phyloP scores from a whole-genome alignment of 2,888 invertebrate species.

The Lissocephala sabroskyi region DNA sequence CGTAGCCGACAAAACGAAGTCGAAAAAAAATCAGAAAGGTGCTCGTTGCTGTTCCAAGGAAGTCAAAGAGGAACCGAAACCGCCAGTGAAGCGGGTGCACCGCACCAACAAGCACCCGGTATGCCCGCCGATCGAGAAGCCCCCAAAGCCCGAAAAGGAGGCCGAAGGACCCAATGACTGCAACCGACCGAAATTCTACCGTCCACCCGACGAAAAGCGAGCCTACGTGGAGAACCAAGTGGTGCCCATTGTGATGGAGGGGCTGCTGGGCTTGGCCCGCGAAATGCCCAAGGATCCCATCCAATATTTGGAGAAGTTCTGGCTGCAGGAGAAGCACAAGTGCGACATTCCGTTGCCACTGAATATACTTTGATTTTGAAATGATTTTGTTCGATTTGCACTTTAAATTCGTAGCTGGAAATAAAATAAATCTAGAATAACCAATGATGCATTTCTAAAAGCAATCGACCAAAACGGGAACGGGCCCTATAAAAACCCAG shows the following conservation, averaged over 20 bases:
- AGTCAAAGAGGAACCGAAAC: neutral
- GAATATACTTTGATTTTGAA: constrained; percentile 44
- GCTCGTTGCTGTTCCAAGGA: constrained; percentile 16
- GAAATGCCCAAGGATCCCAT: constrained; percentile 42
- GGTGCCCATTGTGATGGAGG: constrained; percentile 46
- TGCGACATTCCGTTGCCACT: constrained; percentile 34
- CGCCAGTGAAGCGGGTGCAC: neutral
- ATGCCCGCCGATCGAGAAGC: constrained; percentile 15
- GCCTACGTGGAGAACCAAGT: constrained; percentile 30
- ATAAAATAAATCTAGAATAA: constrained; percentile 36
- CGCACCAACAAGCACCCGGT: neutral
- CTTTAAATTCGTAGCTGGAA: too few relatives aligned
- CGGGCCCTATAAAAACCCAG: constrained; percentile 34
- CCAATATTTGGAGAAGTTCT: constrained; percentile 33
- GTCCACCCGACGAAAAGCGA: constrained; percentile 18
- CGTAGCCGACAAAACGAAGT: too few relatives aligned
- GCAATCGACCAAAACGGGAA: too few relatives aligned
- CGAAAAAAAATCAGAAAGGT: constrained; percentile 6
- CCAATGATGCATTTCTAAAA: constrained; percentile 27
- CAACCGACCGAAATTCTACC: constrained; percentile 3
- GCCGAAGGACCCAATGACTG: neutral
- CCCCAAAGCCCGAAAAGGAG: constrained; percentile 2
- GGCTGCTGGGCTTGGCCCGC: constrained; percentile 42
- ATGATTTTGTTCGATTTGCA: too few relatives aligned
- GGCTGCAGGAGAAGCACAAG: constrained; percentile 38